Evolutionary conservation across 2,888 invertebrate genomes (phyloP).

Genomic region (Carpatolechia fugitivella): DNA sequence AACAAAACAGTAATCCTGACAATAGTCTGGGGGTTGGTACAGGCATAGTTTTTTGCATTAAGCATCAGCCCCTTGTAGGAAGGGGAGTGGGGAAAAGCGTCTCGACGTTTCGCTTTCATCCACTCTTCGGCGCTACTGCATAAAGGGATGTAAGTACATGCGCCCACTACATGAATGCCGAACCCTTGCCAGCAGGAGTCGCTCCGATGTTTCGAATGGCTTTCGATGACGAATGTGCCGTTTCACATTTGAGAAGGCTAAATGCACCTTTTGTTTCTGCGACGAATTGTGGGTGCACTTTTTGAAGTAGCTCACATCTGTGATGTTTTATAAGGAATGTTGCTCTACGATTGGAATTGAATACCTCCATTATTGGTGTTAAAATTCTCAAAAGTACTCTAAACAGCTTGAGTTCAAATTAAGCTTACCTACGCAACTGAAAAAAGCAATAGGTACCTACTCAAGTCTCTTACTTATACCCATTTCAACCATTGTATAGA

Average conservation of each 20-base stretch:
- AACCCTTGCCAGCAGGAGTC: conserved; percentile 57
- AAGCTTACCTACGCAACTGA: conserved; percentile 42
- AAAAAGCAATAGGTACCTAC: conserved; percentile 58
- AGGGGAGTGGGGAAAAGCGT: conserved; percentile 61
- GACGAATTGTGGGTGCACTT: conserved; percentile 42
- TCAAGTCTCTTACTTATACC: conserved; percentile 46
- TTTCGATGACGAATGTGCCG: conserved; percentile 74
- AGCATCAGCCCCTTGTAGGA: conserved; percentile 43
- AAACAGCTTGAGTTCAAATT: conserved; percentile 44
- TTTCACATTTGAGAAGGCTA: conserved; percentile 69
- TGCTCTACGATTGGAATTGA: too few relatives aligned
- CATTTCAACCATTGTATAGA: conserved; percentile 48
- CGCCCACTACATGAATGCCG: conserved; percentile 37
- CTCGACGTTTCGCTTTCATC: conserved; percentile 68
- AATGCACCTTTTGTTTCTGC: conserved; percentile 70
- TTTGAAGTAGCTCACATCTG: conserved; percentile 42
- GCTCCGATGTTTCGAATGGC: conserved; percentile 66
- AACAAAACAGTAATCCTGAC: conserved; percentile 67
- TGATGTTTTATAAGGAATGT: neutral
- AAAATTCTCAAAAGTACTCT: conserved; percentile 38
- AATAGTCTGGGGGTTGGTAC: conserved; percentile 57
- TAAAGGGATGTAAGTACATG: conserved; percentile 61
- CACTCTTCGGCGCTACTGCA: conserved; percentile 63
- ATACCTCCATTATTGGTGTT: conserved; percentile 17
- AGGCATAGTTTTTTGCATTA: conserved; percentile 67